Base-by-base conservation (phyloP, 1,140 invertebrate species). In the Oryctes rhinoceros region DNA sequence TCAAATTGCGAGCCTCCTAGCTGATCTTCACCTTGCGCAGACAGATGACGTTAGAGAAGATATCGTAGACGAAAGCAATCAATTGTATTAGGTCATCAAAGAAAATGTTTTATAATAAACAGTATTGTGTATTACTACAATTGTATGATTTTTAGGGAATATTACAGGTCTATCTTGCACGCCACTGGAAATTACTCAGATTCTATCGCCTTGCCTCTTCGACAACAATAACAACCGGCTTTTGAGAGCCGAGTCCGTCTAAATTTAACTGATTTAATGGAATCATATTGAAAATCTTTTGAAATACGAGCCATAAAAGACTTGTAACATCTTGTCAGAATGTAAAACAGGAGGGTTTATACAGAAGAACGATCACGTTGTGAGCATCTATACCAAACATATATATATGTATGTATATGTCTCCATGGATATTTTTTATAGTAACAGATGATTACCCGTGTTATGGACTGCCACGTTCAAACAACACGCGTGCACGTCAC, bases 261-360 rank as follows among this genome's bases (percentile, higher is more conserved):
- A 76, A 47, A 76, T 49, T 76, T 44, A 47, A 18, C 39, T 49
- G 18, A 49, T 49, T 76, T 76, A 76, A 76, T 76, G 47, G 75
- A 76, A 76, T 47, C 75, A 47, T 76, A 76, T 76, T 76, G 75
- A 76, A 47, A 76, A 76, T 76, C 65, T 47, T 76, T 76, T 76
- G 75, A 49, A 44, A 76, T 76, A 49, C 15, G 37, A 47, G 47
- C 18, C 75, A 49, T 76, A 76, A 76, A 76, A 76, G 47, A 47
- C 37, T 44, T 44, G 75, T 76, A 76, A 76, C 75, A 76, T 44
- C 75, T 76, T 76, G 75, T 39, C 18, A 18, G 37, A 76, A 76
- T 76, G 75, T 49, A 76, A 76, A 76, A 47, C 75, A 48, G 10
- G 75, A 49, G 37, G 18, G 9, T n/a, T 47, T 76, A 76, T 15